Conservation (phyloP, 2,113 vertebrate genomes). For the Stigmatopora argus region DNA sequence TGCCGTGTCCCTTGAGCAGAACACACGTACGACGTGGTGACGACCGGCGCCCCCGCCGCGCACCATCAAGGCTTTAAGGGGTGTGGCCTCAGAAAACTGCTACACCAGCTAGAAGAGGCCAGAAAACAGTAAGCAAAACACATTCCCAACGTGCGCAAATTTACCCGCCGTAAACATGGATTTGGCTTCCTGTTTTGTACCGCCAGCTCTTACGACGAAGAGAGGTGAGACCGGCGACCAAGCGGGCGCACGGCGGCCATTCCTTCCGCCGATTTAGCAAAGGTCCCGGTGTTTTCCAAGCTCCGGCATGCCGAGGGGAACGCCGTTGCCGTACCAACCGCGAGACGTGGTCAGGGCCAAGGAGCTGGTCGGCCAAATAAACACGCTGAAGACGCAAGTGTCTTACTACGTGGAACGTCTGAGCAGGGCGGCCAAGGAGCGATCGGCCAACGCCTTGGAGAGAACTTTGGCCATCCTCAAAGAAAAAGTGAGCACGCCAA, state of each 20-base stretch:
- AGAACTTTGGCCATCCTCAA: constrained; percentile 90
- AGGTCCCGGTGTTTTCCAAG: constrained; percentile 8
- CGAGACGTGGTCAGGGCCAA: constrained; percentile 90
- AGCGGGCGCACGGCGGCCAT: background rate
- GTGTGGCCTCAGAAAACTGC: constrained; percentile 85
- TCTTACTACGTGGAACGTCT: constrained; percentile 95
- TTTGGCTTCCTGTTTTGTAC: background rate
- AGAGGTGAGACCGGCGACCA: constrained; percentile 79
- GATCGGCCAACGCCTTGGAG: constrained; percentile 89
- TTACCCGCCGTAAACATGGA: background rate
- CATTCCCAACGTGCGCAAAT: background rate
- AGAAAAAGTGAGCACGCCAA: constrained; percentile 83
- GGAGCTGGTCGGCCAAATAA: constrained; percentile 95
- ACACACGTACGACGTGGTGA: constrained; percentile 93
- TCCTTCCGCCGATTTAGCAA: background rate
- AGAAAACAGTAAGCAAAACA: constrained; percentile 87
- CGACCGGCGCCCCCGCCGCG: constrained; percentile 92
- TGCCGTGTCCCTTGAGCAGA: constrained; percentile 62
- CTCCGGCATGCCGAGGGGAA: constrained; percentile 79
- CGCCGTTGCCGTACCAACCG: constrained; percentile 85
- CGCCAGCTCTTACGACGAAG: constrained; percentile 87
- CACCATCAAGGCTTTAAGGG: constrained; percentile 96
- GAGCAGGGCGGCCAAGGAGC: constrained; percentile 91
- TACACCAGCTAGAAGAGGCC: constrained; percentile 93
- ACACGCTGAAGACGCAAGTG: constrained; percentile 96